Conservation (phyloP, 1,140 invertebrate genomes). For the Atta cephalotes region DNA sequence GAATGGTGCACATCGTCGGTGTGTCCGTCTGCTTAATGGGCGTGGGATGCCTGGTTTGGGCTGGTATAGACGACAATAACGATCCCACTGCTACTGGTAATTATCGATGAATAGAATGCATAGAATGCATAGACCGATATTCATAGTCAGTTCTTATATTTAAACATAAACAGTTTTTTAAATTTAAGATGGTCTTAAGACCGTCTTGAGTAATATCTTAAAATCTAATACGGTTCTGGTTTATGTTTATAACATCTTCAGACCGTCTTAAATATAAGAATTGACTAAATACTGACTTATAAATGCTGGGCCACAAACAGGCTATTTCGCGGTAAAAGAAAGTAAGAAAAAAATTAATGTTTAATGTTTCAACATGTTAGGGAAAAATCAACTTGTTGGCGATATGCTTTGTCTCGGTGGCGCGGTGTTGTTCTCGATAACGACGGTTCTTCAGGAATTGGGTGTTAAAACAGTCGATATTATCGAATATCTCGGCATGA, state of each 20-base stretch:
- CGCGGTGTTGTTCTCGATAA: conserved; percentile 93
- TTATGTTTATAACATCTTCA: too few species aligned
- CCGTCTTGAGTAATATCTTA: too few species aligned
- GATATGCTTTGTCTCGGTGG: conserved; percentile 94
- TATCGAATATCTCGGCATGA: conserved; percentile 94
- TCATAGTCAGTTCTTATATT: too few species aligned
- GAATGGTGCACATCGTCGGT: conserved; percentile 92
- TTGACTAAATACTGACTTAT: too few species aligned
- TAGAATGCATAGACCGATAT: too few species aligned
- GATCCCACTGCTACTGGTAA: conserved; percentile 87
- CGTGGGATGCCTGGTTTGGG: conserved; percentile 93
- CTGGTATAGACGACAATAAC: conserved; percentile 91
- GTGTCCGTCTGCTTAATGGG: conserved; percentile 93
- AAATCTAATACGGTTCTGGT: too few species aligned
- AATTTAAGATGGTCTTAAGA: too few species aligned
- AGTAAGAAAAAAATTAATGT: not conserved
- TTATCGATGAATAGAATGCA: conserved; percentile 40
- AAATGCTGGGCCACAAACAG: not conserved
- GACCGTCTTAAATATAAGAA: too few species aligned
- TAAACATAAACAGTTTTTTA: too few species aligned
- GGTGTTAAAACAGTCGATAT: conserved; percentile 93
- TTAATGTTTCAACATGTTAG: conserved; percentile 81
- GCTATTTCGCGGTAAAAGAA: not conserved
- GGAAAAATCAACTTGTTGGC: conserved; percentile 92
- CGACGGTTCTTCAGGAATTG: conserved; percentile 94